Percentiles rank a stretch among this genome's conserved stretches.
Evolutionary conservation across 2,888 invertebrate species (phyloP).

Genomic region (Leptinotarsa tumamoca): DNA sequence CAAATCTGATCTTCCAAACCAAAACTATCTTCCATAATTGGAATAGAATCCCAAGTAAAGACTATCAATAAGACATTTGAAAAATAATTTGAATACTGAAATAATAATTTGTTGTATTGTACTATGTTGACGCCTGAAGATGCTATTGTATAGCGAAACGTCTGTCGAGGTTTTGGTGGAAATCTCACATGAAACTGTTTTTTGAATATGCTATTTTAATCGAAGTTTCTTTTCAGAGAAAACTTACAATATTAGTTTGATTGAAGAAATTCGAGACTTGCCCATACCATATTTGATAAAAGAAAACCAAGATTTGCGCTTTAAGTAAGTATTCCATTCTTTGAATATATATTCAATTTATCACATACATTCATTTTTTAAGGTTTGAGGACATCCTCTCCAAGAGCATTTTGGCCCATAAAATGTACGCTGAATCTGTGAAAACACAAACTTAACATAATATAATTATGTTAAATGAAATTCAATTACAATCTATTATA

Average conservation of each 20-base stretch:
- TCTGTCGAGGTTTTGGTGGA: too few species aligned
- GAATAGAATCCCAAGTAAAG: too few species aligned
- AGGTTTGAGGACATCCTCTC: slow-evolving; percentile 20
- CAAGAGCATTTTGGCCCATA: slow-evolving; percentile 20
- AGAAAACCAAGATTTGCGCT: slow-evolving; percentile 49
- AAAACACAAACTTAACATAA: slow-evolving; percentile 1
- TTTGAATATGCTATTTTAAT: background rate
- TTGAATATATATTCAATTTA: background rate
- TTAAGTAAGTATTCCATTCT: slow-evolving; percentile 38
- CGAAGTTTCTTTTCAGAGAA: slow-evolving; percentile 8
- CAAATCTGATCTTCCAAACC: too few species aligned
- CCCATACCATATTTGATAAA: slow-evolving; percentile 41
- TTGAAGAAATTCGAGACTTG: slow-evolving; percentile 31
- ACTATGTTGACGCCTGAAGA: too few species aligned
- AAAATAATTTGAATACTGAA: too few species aligned
- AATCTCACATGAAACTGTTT: too few species aligned
- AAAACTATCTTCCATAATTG: too few species aligned
- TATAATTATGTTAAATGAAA: too few species aligned
- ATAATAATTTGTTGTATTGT: too few species aligned
- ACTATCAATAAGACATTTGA: too few species aligned
- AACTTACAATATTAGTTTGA: slow-evolving; percentile 31
- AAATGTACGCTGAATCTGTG: slow-evolving; percentile 10
- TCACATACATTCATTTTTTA: background rate
- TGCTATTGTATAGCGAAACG: too few species aligned
- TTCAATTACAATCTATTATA: background rate